Percentiles rank a stretch among this genome's conserved stretches.
phyloP scores from a whole-genome alignment of 1,140 invertebrate species.

The Homarus americanus region DNA sequence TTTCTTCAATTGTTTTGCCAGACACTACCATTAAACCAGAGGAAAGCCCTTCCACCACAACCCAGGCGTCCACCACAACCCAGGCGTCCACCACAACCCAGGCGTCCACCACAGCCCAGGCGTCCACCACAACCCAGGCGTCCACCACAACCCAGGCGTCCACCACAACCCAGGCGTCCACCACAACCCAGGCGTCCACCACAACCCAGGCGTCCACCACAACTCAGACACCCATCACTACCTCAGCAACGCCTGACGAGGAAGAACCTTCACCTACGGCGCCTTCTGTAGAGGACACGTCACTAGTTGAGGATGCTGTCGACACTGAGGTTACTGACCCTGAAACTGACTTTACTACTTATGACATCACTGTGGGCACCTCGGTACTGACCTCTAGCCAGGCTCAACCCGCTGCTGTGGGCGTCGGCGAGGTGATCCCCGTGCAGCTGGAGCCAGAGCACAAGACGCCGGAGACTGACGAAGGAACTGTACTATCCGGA shows the following conservation, averaged over 20 bases:
- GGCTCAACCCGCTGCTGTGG: neutral
- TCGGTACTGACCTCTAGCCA: conserved; percentile 38
- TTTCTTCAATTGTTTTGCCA: neutral
- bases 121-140: neutral
- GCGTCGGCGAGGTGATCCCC: conserved; percentile 68
- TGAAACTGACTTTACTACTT: conserved; percentile 33
- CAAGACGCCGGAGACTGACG: neutral
- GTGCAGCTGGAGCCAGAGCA: conserved; percentile 49
- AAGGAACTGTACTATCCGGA: neutral
- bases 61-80: neutral
- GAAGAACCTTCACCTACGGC: neutral
- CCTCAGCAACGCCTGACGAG: neutral
- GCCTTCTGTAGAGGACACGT: neutral
- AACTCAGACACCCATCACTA: neutral
- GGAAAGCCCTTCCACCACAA: neutral
- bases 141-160: neutral
- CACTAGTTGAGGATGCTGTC: neutral
- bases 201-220: conserved; percentile 5
- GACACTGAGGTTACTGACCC: conserved; percentile 20
- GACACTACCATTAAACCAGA: conserved; percentile 24
- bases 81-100: conserved; percentile 8
- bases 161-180: conserved; percentile 5
- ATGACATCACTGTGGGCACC: conserved; percentile 62
- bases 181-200: neutral
- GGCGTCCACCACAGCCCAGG: no score